phyloP scores from a whole-genome alignment of 2,888 invertebrate genomes.

The Nudaria mundana region DNA sequence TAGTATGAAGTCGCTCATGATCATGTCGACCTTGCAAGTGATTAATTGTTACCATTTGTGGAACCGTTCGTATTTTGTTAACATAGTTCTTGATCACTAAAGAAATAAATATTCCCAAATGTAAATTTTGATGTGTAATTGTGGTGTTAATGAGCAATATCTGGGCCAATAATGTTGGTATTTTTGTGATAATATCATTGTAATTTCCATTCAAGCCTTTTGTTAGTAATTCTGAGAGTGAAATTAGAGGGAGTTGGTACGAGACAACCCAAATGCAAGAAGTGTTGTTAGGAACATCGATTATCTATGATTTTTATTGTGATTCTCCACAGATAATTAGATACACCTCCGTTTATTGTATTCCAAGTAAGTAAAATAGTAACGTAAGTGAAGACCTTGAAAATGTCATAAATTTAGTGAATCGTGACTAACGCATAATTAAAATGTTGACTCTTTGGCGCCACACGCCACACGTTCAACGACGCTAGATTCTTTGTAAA shows the following conservation, averaged over 20 bases:
- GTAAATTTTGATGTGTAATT: slow-evolving; percentile 21
- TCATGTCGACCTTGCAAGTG: slow-evolving; percentile 48
- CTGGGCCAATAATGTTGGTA: slow-evolving; percentile 12
- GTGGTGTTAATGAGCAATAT: slow-evolving; percentile 27
- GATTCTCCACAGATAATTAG: not conserved
- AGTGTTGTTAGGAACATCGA: too few species aligned
- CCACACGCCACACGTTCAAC: slow-evolving; percentile 60
- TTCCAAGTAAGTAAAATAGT: not conserved
- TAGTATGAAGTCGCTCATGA: slow-evolving; percentile 57
- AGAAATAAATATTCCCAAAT: slow-evolving; percentile 22
- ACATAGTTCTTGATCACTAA: slow-evolving; percentile 21
- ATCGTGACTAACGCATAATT: slow-evolving; percentile 72
- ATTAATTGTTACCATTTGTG: slow-evolving; percentile 42
- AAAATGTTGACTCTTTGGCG: slow-evolving; percentile 69
- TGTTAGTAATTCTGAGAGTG: too few species aligned
- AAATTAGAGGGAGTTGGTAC: too few species aligned
- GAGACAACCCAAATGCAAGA: too few species aligned
- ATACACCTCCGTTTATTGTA: not conserved
- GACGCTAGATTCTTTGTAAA: slow-evolving; percentile 60
- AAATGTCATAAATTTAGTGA: slow-evolving; percentile 50
- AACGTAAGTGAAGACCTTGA: slow-evolving; percentile 4
- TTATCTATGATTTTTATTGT: not conserved
- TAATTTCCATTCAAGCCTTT: too few species aligned
- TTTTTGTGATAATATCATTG: not conserved
- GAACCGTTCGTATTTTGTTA: slow-evolving; percentile 32